phyloP scores from a whole-genome alignment of 1,140 invertebrate genomes.

The Andricus grossulariae region DNA sequence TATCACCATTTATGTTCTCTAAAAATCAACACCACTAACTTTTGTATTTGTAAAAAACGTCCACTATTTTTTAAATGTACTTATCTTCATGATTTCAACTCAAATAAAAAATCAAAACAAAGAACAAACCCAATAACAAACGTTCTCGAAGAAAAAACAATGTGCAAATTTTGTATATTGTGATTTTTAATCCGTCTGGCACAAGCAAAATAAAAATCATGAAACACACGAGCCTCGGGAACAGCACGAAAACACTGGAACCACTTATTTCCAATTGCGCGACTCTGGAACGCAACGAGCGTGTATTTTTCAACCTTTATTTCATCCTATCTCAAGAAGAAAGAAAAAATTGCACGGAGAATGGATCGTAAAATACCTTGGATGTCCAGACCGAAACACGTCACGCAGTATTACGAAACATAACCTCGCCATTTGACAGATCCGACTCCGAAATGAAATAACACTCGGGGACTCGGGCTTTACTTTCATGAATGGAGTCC shows the following conservation, averaged over 20 bases:
- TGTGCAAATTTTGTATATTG: too few species aligned
- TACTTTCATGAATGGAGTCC: constrained; percentile 50
- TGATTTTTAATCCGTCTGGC: too few species aligned
- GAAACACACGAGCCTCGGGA: background rate
- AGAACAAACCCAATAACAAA: too few species aligned
- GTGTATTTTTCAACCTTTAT: constrained; percentile 35
- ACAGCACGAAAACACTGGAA: too few species aligned
- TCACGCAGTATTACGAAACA: constrained; percentile 49
- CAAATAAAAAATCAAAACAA: background rate
- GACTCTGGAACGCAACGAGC: constrained; percentile 47
- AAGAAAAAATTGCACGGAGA: constrained; percentile 33
- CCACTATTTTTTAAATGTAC: too few species aligned
- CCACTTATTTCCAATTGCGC: background rate
- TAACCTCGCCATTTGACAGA: constrained; percentile 46
- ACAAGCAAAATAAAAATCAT: background rate
- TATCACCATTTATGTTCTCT: too few species aligned
- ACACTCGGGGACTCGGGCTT: background rate
- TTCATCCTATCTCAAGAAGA: constrained; percentile 29
- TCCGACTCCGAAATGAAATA: constrained; percentile 23
- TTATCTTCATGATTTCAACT: background rate
- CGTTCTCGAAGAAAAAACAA: too few species aligned
- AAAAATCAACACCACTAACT: too few species aligned
- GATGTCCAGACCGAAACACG: constrained; percentile 30
- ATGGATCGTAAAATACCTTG: constrained; percentile 38
- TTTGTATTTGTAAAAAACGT: too few species aligned